These are phyloP conservation scores for Trachelipus rathkii DNA, from an alignment of 1,140 invertebrate species.

Conservation along the genomic window DNA sequence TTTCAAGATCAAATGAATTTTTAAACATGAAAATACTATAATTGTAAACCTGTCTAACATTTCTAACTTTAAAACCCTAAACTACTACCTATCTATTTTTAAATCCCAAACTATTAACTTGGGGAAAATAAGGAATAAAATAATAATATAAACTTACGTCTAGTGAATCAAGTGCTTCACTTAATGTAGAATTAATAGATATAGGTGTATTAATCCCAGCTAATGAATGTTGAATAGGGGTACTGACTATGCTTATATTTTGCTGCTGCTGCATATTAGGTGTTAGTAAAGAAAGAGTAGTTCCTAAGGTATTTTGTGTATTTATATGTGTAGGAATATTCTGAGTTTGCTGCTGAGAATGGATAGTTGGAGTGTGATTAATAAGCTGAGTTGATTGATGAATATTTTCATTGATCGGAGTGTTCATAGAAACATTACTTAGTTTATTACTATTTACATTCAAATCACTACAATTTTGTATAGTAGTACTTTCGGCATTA, in stretches of 20 bases:
- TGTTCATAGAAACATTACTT: constrained; percentile 35
- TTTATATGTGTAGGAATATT: constrained; percentile 24
- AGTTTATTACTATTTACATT: constrained; percentile 29
- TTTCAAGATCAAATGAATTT: no score
- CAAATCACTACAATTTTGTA: constrained; percentile 22
- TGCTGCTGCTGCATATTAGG: constrained; percentile 24
- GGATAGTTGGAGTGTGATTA: constrained; percentile 28
- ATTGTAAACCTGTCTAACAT: no score
- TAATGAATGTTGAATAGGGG: constrained; percentile 27
- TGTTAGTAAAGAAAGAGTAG: constrained; percentile 24
- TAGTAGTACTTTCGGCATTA: constrained; percentile 37
- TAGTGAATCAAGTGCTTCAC: constrained; percentile 23
- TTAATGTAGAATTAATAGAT: constrained; percentile 26
- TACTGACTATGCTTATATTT: constrained; percentile 18
- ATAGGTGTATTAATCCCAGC: constrained; percentile 34
- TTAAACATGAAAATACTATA: no score
- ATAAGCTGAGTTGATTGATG: not conserved
- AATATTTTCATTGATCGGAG: constrained; percentile 18
- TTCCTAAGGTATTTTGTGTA: not conserved
- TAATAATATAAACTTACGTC: constrained; percentile 6
- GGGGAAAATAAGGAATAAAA: no score
- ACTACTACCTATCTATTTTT: no score
- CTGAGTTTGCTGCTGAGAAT: constrained; percentile 10
- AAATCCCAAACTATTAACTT: no score
- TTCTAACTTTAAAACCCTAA: no score